Base-by-base conservation (phyloP, 1,140 invertebrate species). In the Halyomorpha halys region DNA sequence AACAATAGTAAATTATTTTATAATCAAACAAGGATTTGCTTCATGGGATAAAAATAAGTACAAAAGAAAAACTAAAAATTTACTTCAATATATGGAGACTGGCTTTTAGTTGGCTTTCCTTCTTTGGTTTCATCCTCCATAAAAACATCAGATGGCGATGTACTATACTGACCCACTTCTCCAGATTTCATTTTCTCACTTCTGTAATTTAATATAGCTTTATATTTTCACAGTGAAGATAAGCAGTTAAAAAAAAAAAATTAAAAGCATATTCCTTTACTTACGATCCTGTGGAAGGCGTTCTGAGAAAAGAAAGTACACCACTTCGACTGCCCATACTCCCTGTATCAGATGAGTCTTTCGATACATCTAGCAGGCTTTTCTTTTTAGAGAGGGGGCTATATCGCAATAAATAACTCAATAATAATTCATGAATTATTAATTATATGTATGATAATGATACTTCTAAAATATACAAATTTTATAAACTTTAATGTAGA, bases 1-100 rank as follows among this genome's bases (percentile, higher is more conserved):
- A 86, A 23, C 4, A 44, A 11, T 21, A 9, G 9, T 30, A 39
- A 44, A 27, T 3, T 61, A 30, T 5, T 3, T 3, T 21, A 1
- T n/a, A 15, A 30, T 19, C 30, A 47, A 4, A 14, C 15, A 47
- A 47, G 44, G n/a, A n/a, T n/a, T 44, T 11, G 44, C 44, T 11
- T 44, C 16, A 44, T 44, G 9, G 8, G 16, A 44, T 11, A 44
- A 47, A 47, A 16, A 47, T 16, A 47, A 2, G 2, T 47, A 44
- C 16, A 18, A 47, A 47, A 47, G 18, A 16, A 16, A 47, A 4
- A 5, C 15, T 15, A 3, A 14, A 4, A 47, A 14, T 15, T 15
- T 18, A 74, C 71, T 61, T 76, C 76, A 14, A 59, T n/a, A 21
- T 61, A 66, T 11, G 63, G 21, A 44, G 65, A 39, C 21, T 53